phyloP scores from a whole-genome alignment of 2,888 invertebrate species.

The Cryptophagus acutangulus region DNA sequence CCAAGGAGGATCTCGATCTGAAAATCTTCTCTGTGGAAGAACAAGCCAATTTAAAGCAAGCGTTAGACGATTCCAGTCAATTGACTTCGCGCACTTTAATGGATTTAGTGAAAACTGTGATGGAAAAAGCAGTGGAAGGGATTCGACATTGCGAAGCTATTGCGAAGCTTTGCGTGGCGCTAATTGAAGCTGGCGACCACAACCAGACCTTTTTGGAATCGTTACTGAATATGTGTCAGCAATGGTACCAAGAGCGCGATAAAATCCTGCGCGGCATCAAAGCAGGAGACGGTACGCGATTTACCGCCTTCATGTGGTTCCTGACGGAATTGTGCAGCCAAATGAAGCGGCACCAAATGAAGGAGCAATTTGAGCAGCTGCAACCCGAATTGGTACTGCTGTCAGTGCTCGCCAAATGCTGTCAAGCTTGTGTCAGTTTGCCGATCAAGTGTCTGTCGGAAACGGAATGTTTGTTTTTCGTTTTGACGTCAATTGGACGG shows the following conservation, averaged over 20 bases:
- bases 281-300: conserved; percentile 60
- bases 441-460: conserved; percentile 77
- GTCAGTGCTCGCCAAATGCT: conserved; percentile 81
- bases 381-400: conserved; percentile 72
- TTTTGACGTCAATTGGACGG: conserved; percentile 81
- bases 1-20: conserved; percentile 69
- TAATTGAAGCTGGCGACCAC: conserved; percentile 82
- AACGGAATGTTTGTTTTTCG: conserved; percentile 85
- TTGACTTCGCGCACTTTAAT: conserved; percentile 70
- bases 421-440: conserved; percentile 80
- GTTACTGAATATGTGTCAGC: conserved; percentile 81
- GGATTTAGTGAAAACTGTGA: conserved; percentile 78
- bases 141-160: conserved; percentile 73
- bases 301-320: conserved; percentile 83
- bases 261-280: conserved; percentile 55
- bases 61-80: conserved; percentile 77
- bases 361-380: conserved; percentile 54
- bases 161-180: conserved; percentile 78
- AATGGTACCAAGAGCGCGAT: conserved; percentile 75
- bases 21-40: conserved; percentile 67
- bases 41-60: conserved; percentile 71
- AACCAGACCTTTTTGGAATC: conserved; percentile 87
- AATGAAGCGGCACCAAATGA: conserved; percentile 63
- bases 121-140: conserved; percentile 76
- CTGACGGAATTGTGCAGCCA: conserved; percentile 88